These are phyloP conservation scores for Meriones psammophilus DNA, from an alignment of 2,797 vertebrate genomes.

Conservation along the genomic window DNA sequence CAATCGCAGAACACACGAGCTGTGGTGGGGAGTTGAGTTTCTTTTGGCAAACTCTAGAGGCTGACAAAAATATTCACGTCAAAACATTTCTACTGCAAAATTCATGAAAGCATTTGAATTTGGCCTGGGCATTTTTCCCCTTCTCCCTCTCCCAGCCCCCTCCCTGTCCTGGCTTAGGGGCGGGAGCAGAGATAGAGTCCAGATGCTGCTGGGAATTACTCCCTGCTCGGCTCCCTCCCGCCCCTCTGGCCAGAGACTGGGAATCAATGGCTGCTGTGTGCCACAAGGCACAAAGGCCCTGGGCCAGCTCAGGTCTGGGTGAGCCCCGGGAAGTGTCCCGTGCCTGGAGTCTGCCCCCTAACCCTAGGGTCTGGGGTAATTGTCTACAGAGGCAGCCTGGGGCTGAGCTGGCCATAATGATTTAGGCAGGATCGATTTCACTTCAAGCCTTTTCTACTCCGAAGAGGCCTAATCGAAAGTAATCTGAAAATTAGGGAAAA, in stretches of 20 bases:
- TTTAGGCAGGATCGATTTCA: constrained; percentile 99
- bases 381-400: constrained; percentile 95
- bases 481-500: constrained; percentile 95
- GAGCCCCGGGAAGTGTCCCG: constrained; percentile 93
- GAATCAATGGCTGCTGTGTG: constrained; percentile 87
- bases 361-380: constrained; percentile 94
- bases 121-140: constrained; percentile 80
- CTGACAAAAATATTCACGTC: constrained; percentile 83
- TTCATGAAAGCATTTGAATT: constrained; percentile 79
- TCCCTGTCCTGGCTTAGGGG: constrained; percentile 68
- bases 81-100: constrained; percentile 83
- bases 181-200: constrained; percentile 87
- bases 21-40: constrained; percentile 68
- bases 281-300: constrained; percentile 84
- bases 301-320: constrained; percentile 88
- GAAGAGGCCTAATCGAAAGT: constrained; percentile 92
- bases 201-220: constrained; percentile 87
- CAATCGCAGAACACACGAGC: constrained; percentile 24
- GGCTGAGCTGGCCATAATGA: constrained; percentile 95
- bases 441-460: constrained; percentile 92
- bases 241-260: constrained; percentile 80
- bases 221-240: constrained; percentile 31
- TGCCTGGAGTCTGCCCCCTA: constrained; percentile 94
- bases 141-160: constrained; percentile 52
- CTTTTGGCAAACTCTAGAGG: constrained; percentile 80